phyloP scores from a whole-genome alignment of 2,888 invertebrate genomes.

The Willowsia nigromaculata region DNA sequence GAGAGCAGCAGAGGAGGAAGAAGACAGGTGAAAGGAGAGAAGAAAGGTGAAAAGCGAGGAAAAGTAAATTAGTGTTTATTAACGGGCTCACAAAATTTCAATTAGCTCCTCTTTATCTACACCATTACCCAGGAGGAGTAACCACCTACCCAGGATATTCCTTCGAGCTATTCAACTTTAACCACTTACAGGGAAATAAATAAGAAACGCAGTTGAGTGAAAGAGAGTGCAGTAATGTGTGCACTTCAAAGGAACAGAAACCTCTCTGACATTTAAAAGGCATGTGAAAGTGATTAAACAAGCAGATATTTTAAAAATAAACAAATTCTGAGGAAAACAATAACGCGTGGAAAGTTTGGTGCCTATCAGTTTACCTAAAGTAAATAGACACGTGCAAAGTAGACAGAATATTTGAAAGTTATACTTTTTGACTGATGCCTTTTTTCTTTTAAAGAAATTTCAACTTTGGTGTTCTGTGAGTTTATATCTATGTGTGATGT shows the following conservation, averaged over 20 bases:
- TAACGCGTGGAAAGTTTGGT: no score
- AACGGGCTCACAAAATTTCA: constrained; percentile 59
- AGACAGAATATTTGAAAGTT: no score
- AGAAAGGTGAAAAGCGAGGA: constrained; percentile 43
- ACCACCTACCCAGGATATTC: not conserved
- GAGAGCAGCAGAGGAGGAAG: constrained; percentile 2
- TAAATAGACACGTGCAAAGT: no score
- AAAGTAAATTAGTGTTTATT: constrained; percentile 63
- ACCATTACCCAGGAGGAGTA: constrained; percentile 7
- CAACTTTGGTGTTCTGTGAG: no score
- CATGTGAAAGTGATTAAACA: no score
- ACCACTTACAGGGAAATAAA: not conserved
- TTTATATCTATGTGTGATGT: no score
- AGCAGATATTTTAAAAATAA: no score
- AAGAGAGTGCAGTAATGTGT: not conserved
- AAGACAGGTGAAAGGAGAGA: constrained; percentile 49
- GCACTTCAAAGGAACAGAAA: not conserved
- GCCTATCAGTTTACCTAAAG: no score
- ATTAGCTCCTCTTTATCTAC: constrained; percentile 52
- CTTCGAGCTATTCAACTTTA: not conserved
- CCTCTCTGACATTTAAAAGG: not conserved
- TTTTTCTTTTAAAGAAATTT: no score
- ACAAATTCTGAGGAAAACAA: no score
- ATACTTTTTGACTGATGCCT: no score
- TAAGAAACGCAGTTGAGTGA: not conserved